Conservation (phyloP, 2,113 vertebrate species). For the Rhynchomys soricoides region DNA sequence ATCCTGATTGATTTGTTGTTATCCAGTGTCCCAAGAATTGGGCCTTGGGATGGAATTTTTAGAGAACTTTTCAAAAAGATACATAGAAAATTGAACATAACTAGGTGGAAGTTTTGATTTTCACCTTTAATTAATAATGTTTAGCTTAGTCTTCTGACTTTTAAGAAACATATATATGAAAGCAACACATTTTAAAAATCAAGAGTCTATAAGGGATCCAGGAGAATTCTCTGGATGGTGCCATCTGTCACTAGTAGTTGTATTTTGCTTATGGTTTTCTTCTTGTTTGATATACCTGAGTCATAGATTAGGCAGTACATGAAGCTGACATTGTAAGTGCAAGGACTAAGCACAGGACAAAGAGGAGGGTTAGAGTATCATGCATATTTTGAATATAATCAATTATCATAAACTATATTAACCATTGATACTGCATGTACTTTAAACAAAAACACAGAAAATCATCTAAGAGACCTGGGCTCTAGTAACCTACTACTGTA, state of each 20-base stretch:
- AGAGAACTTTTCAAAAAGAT: not conserved
- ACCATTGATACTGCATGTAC: not conserved
- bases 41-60: not conserved
- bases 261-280: not conserved
- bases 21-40: not conserved
- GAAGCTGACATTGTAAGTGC: not conserved
- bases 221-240: not conserved
- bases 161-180: not conserved
- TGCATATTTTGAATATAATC: not conserved
- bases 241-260: not conserved
- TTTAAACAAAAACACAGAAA: not conserved
- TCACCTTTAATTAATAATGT: slow-evolving; percentile 15
- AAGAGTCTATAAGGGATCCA: not conserved
- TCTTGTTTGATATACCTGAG: not conserved
- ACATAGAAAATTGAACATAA: not conserved
- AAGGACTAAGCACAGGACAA: not conserved
- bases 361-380: not conserved
- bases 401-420: not conserved
- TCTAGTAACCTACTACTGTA: not conserved
- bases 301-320: not conserved
- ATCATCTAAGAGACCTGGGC: not conserved
- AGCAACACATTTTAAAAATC: not conserved
- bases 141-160: slow-evolving; percentile 35
- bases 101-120: slow-evolving; percentile 13
- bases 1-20: slow-evolving; percentile 16